Evolutionary conservation across 2,888 invertebrate genomes (phyloP).

Genomic region (Caenorhabditis plicata): DNA sequence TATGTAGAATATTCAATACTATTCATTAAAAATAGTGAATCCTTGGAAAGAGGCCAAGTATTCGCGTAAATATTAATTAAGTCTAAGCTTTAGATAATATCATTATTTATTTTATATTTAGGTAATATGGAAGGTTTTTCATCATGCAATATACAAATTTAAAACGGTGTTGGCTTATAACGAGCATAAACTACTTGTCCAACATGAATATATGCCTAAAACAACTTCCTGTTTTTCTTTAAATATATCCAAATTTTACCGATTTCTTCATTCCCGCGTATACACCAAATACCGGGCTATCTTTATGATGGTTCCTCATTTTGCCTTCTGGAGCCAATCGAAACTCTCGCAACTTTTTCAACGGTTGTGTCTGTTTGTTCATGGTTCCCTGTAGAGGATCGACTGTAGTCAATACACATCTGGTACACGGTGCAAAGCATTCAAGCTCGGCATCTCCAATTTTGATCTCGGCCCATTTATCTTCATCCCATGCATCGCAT

Average conservation of each 20-base stretch:
- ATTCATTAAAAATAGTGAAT: too few species aligned
- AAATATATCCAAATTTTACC: background rate
- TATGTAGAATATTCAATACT: too few species aligned
- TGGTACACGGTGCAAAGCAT: constrained; percentile 40
- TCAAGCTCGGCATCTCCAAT: constrained; percentile 38
- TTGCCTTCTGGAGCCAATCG: constrained; percentile 40
- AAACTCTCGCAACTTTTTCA: constrained; percentile 35
- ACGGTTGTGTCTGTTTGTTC: constrained; percentile 30
- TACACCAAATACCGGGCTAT: constrained; percentile 40
- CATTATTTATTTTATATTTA: too few species aligned
- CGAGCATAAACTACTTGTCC: constrained; percentile 39
- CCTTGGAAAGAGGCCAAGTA: too few species aligned
- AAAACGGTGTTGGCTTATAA: constrained; percentile 35
- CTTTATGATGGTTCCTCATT: constrained; percentile 31
- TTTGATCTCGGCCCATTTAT: constrained; percentile 37
- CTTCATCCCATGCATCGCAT: constrained; percentile 39
- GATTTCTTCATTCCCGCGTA: constrained; percentile 27
- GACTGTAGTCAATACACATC: constrained; percentile 38
- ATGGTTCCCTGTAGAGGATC: constrained; percentile 33
- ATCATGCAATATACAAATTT: background rate
- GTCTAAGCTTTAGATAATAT: too few species aligned
- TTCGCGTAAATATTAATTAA: too few species aligned
- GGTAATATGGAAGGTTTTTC: background rate
- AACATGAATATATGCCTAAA: constrained; percentile 37
- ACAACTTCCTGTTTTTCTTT: background rate